These are phyloP conservation scores for Toxostoma redivivum DNA, from an alignment of 2,113 vertebrate genomes.

Conservation along the genomic window DNA sequence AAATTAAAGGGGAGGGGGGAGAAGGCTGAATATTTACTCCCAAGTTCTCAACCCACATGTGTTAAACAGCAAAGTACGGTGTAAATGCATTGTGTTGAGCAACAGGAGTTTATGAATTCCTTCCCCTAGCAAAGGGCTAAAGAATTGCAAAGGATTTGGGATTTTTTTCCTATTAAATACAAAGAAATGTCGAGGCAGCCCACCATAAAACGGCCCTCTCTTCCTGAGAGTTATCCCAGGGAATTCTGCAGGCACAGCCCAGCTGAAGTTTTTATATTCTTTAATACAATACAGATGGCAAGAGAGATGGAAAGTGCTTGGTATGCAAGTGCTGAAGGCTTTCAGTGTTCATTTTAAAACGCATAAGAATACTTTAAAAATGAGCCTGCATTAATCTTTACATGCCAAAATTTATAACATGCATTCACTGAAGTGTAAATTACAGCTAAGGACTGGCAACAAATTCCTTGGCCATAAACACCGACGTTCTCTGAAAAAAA, in stretches of 20 bases:
- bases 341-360: background rate
- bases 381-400: background rate
- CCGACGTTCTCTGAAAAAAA: background rate
- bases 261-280: background rate
- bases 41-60: background rate
- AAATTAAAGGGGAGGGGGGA: rapidly evolving
- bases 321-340: background rate
- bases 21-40: background rate
- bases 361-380: background rate
- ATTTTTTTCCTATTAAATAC: background rate
- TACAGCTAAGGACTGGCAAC: background rate
- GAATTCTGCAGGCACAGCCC: background rate
- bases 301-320: background rate
- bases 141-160: background rate
- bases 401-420: background rate
- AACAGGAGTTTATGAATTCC: background rate
- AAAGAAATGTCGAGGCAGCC: background rate
- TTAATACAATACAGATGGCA: background rate
- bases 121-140: background rate
- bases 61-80: background rate
- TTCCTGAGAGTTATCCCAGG: background rate
- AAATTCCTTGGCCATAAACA: background rate
- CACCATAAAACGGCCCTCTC: background rate
- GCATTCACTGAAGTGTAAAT: background rate
- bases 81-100: background rate